phyloP scores from a whole-genome alignment of 2,113 vertebrate species.

The Cebus imitator region DNA sequence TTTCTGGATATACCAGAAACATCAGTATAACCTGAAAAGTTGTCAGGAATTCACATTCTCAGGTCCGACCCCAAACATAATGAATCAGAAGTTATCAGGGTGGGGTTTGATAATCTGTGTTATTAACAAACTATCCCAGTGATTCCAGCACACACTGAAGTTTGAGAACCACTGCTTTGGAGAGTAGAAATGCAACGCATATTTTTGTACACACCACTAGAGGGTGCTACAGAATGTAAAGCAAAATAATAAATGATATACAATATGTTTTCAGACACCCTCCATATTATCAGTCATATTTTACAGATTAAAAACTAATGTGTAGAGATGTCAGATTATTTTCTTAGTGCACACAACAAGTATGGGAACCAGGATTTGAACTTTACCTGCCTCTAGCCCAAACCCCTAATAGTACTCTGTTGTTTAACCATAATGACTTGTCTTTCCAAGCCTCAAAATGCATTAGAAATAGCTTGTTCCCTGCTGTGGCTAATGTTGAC shows the following conservation, averaged over 20 bases:
- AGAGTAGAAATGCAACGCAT: neutral
- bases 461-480: neutral
- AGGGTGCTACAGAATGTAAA: constrained; percentile 58
- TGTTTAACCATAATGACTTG: neutral
- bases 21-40: neutral
- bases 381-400: neutral
- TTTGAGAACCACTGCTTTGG: constrained; percentile 10
- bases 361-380: neutral
- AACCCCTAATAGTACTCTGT: neutral
- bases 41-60: constrained; percentile 43
- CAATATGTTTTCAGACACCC: neutral
- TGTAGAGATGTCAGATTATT: constrained; percentile 30
- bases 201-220: constrained; percentile 57
- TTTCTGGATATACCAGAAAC: neutral
- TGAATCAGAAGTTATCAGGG: constrained; percentile 10
- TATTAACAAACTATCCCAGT: neutral
- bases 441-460: constrained; percentile 34
- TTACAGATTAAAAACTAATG: constrained; percentile 37
- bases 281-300: neutral
- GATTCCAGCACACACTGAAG: neutral
- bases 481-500: constrained; percentile 31
- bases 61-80: neutral
- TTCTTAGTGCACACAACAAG: neutral
- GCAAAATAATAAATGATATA: neutral
- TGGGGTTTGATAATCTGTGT: neutral